Evolutionary conservation across 1,140 invertebrate genomes (phyloP).

Genomic region (Propsilocerus akamusi): DNA sequence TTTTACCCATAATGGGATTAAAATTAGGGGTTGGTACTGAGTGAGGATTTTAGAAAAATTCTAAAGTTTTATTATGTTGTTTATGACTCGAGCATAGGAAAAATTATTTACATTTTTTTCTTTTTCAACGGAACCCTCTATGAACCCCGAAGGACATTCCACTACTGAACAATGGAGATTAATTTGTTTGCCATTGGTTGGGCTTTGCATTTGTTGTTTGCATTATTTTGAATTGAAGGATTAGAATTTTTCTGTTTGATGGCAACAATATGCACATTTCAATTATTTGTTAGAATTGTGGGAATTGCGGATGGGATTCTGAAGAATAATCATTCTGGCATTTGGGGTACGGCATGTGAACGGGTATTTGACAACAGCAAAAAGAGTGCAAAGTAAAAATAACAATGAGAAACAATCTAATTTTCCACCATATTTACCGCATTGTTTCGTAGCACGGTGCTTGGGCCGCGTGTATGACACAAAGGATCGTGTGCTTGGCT

Average conservation of each 20-base stretch:
- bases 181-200: slow-evolving; percentile 1
- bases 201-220: too few relatives aligned
- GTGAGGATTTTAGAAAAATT: background rate
- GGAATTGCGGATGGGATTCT: too few relatives aligned
- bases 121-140: background rate
- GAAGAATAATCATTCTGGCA: too few relatives aligned
- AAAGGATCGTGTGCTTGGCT: background rate
- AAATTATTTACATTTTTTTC: background rate
- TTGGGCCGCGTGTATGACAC: background rate
- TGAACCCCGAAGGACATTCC: background rate
- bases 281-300: background rate
- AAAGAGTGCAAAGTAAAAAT: too few relatives aligned
- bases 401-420: slow-evolving; percentile 4
- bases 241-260: background rate
- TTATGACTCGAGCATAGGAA: background rate
- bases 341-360: too few relatives aligned
- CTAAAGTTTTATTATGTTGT: background rate
- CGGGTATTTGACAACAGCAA: background rate
- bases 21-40: background rate
- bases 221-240: slow-evolving; percentile 2
- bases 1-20: background rate
- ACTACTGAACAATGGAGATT: background rate
- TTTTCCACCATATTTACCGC: slow-evolving; percentile 2
- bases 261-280: slow-evolving; percentile 3
- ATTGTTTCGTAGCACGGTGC: background rate